Base-by-base conservation (phyloP, 2,113 vertebrate species). In the Ovis aries region DNA sequence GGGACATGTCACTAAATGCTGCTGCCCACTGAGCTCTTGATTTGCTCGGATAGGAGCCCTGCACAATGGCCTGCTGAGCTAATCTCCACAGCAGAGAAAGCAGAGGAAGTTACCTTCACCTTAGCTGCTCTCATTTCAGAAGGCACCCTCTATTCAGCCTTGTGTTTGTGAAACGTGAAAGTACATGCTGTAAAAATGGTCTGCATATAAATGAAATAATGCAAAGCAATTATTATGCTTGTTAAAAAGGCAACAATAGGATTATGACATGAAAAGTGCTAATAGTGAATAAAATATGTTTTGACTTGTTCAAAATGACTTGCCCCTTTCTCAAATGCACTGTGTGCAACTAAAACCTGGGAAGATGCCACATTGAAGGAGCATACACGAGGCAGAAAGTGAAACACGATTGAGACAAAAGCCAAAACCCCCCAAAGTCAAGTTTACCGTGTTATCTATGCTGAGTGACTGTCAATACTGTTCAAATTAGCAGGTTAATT, bases 141-240 rank as follows among this genome's bases (percentile, higher is more conserved):
- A 86, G 45, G n/a, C 71, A 45, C 59, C 94, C 86, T 91, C 55
- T 36, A 78, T 83, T 85, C 94, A 90, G 71, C 48, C 48, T 96
- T 3, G 0, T 77, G 50, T 95, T 97, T 89, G 83, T 95, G 94
- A 90, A 96, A 97, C 98, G 90, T 95, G 97, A 98, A 97, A 81
- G 64, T 83, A 97, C 97, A 94, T 87, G 97, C 52, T 87, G 43
- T 96, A 94, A 97, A 98, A 98, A 94, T 91, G 80, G 64, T 96
- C 57, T 93, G 78, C 89, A 96, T 97, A 78, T 95, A 96, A 95
- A 97, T 93, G 71, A 97, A 98, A 95, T 97, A 97, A 98, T 96
- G 93, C 43, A 91, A 95, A 95, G 93, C 83, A 97, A 97, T 98
- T 95, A 97, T 97, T 89, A 78, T 21, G 43, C 97, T 93, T 95